Evolutionary conservation across 1,140 invertebrate species (phyloP).

Genomic region (Himalopsyche phryganea): DNA sequence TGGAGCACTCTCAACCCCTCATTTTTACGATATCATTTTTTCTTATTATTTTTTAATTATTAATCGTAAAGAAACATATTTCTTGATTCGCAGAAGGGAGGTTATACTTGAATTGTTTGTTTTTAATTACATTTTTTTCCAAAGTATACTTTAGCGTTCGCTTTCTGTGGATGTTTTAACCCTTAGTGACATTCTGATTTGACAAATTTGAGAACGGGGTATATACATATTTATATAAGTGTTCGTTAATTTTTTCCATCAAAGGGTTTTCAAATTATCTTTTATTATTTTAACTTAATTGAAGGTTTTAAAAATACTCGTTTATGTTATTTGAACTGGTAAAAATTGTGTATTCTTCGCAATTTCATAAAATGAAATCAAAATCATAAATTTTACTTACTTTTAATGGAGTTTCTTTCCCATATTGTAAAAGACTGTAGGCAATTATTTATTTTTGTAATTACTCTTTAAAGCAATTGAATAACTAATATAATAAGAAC

Average conservation of each 20-base stretch:
- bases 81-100: conserved; percentile 33
- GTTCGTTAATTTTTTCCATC: conserved; percentile 13
- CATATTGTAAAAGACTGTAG: too few relatives aligned
- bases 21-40: conserved; percentile 35
- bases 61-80: conserved; percentile 36
- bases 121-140: conserved; percentile 35
- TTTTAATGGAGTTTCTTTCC: too few relatives aligned
- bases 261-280: conserved; percentile 17
- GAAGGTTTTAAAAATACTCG: too few relatives aligned
- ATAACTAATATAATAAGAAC: too few relatives aligned
- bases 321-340: too few relatives aligned
- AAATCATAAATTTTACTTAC: too few relatives aligned
- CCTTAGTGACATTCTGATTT: conserved; percentile 33
- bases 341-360: too few relatives aligned
- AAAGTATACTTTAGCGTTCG: neutral
- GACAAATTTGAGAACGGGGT: conserved; percentile 27
- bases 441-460: too few relatives aligned
- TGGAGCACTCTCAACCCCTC: conserved; percentile 3
- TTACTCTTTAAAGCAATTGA: too few relatives aligned
- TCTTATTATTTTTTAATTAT: conserved; percentile 37
- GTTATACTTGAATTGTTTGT: conserved; percentile 33
- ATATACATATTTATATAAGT: conserved; percentile 16
- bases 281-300: conserved; percentile 13
- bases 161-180: conserved; percentile 22
- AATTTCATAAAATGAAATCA: too few relatives aligned